Evolutionary conservation across 2,888 invertebrate genomes (phyloP).

Genomic region (Caenorhabditis uteleia): DNA sequence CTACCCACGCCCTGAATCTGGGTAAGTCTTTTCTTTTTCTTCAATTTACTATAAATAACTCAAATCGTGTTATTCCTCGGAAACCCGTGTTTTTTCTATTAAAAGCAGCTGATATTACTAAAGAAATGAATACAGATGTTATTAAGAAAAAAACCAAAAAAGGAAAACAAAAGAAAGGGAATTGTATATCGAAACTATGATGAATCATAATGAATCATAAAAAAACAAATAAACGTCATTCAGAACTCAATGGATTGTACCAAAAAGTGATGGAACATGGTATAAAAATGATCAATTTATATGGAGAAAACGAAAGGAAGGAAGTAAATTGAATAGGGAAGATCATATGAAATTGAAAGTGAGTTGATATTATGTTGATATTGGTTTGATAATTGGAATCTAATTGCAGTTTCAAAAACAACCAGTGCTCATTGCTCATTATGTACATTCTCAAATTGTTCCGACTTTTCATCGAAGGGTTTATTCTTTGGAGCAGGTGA

Average conservation of each 20-base stretch:
- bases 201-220: too few species aligned
- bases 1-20: slow-evolving; percentile 8
- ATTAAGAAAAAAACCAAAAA: too few species aligned
- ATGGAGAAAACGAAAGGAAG: slow-evolving; percentile 97
- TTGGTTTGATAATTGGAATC: too few species aligned
- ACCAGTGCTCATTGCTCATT: slow-evolving; percentile 95
- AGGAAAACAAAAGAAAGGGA: too few species aligned
- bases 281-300: slow-evolving; percentile 49
- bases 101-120: neutral
- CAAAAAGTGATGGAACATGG: slow-evolving; percentile 40
- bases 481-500: slow-evolving; percentile 97
- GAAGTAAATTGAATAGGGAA: slow-evolving; percentile 94
- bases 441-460: slow-evolving; percentile 96
- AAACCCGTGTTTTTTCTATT: neutral
- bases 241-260: slow-evolving; percentile 49
- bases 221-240: too few species aligned
- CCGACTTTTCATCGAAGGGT: slow-evolving; percentile 97
- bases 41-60: neutral
- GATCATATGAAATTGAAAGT: slow-evolving; percentile 98
- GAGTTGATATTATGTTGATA: too few species aligned
- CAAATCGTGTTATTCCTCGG: neutral
- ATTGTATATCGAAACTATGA: too few species aligned
- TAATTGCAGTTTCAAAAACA: slow-evolving; percentile 45
- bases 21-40: slow-evolving; percentile 11
- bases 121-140: too few species aligned